Evolutionary conservation across 2,888 invertebrate species (phyloP).

Genomic region (Belgica antarctica): DNA sequence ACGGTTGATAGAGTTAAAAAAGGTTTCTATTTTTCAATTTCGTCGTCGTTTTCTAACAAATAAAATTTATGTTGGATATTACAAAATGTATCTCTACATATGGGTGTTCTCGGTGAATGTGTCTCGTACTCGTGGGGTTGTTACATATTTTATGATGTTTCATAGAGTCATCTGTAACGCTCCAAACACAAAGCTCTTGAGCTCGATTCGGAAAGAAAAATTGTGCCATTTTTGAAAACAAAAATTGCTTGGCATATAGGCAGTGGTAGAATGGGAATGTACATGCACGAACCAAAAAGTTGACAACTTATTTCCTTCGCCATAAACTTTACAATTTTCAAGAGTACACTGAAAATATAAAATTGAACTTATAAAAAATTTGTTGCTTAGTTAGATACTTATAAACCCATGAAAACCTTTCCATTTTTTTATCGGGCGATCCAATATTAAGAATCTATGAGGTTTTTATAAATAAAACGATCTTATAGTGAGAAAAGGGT

Average conservation of each 20-base stretch:
- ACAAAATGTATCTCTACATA: background rate
- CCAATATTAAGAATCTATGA: no score
- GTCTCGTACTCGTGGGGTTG: slow-evolving; percentile 29
- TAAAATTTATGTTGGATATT: slow-evolving; percentile 38
- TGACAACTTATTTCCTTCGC: background rate
- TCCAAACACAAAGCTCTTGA: background rate
- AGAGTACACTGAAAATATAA: background rate
- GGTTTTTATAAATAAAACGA: no score
- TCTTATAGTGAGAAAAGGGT: no score
- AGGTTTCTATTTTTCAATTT: slow-evolving; percentile 40
- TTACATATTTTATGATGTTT: slow-evolving; percentile 37
- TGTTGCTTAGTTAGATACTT: no score
- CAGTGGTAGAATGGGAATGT: background rate
- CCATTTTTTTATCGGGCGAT: no score
- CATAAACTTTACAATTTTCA: background rate
- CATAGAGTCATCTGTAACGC: slow-evolving; percentile 30
- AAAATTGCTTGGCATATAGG: background rate
- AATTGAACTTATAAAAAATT: slow-evolving; percentile 13
- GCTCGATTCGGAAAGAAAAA: background rate
- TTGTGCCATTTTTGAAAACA: background rate
- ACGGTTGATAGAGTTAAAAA: slow-evolving; percentile 17
- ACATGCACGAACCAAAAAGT: no score
- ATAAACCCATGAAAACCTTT: no score
- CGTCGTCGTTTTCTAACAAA: slow-evolving; percentile 35
- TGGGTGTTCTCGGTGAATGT: background rate